Evolutionary conservation across 30 jellyfish, hydroid and myxozoan genomes (phyloP), one percentile per base, ranked within the genome.

Genomic region (Aurelia aurita): DNA sequence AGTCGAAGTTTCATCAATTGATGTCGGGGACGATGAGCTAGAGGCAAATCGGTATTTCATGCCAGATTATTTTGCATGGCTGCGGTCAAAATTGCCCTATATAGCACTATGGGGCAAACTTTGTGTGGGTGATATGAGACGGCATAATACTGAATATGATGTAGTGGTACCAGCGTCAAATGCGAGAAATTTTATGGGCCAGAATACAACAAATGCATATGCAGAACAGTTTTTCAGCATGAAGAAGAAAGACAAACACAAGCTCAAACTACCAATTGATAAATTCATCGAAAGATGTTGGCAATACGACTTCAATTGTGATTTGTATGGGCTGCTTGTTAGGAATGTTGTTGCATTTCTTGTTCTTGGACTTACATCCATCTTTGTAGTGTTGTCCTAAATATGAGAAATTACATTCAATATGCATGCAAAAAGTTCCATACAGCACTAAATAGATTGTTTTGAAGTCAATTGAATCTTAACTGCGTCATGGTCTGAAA

Each of bases 181-280:
- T 10, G 20, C 44, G 9, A 74, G 39, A 45, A 49, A 46, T 10
- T 22, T 28, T 74, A 16, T 72, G 54, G 51, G 15, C 22, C 28
- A 47, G 14, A 49, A 72, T 35, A 75, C 55, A 9, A 75, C 90
- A 27, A 79, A 79, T 53, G 60, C 73, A 9, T 45, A 21, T 22
- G 80, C 77, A 5, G 61, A 74, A 62, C 83, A 58, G 2, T 83
- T 66, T 72, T 60, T 83, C 69, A 81, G 75, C 68, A 28, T 72
- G 58, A 68, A 69, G 72, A 83, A 69, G 71, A 78, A 35, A 39
- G 67, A 57, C 44, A 72, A 44, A 61, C 35, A 18, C 23, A 11
- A 58, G 22, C 64, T 69, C 59, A 27, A 34, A 28, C 53, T 60
- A 27, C 79, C 87, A 11, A 46, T 69, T 29, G 58, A 46, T 19